These are phyloP conservation scores for Eristalinus aeneus DNA, from an alignment of 2,888 invertebrate genomes.

Conservation along the genomic window DNA sequence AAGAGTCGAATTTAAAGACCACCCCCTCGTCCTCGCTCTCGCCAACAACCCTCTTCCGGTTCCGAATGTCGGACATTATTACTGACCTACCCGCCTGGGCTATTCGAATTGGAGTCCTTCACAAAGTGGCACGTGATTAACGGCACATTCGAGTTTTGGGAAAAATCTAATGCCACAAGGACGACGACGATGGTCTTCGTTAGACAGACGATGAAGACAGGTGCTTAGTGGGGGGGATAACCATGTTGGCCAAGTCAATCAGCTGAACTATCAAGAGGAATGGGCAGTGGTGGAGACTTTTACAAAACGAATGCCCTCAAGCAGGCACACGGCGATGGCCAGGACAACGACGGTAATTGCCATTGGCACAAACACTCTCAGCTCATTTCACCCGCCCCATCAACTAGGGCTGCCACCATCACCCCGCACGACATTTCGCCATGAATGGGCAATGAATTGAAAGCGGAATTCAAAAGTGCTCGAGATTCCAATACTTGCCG, in stretches of 20 bases:
- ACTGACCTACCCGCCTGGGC: slow-evolving; percentile 49
- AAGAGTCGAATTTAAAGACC: not conserved
- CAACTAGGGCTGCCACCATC: slow-evolving; percentile 17
- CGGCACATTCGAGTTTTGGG: slow-evolving; percentile 27
- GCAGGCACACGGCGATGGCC: slow-evolving; percentile 43
- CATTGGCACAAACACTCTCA: slow-evolving; percentile 63
- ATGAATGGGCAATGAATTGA: slow-evolving; percentile 50
- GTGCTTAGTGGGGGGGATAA: not conserved
- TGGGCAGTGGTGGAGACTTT: slow-evolving; percentile 19
- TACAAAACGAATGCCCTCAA: slow-evolving; percentile 15
- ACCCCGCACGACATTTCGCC: slow-evolving; percentile 11
- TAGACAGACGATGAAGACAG: not conserved
- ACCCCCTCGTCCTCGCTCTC: not conserved
- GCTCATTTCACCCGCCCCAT: slow-evolving; percentile 57
- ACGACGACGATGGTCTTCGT: not conserved
- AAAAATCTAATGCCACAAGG: not conserved
- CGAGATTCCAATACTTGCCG: slow-evolving; percentile 45
- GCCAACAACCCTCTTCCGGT: not conserved
- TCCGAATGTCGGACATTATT: slow-evolving; percentile 29
- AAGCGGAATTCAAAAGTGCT: slow-evolving; percentile 60
- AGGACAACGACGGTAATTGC: slow-evolving; percentile 50
- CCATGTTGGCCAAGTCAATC: slow-evolving; percentile 50
- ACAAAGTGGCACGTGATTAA: slow-evolving; percentile 44
- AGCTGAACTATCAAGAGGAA: slow-evolving; percentile 4
- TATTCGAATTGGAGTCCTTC: not conserved